Evolutionary conservation across 1,140 invertebrate species (phyloP).

Genomic region (Psilanteris sp.): DNA sequence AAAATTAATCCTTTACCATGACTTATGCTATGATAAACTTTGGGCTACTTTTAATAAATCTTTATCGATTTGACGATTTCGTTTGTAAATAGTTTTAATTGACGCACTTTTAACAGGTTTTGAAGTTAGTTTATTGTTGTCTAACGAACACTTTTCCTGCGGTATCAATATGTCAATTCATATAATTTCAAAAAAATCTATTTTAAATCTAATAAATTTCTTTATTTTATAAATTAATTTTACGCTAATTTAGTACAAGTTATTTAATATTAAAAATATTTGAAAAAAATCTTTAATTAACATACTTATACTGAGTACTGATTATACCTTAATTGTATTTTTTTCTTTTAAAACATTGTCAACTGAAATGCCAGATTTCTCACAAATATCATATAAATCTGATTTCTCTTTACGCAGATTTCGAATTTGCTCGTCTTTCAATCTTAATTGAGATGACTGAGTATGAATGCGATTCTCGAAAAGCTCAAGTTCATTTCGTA

Average conservation of each 20-base stretch:
- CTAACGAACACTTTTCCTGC: slow-evolving; percentile 21
- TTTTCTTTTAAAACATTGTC: slow-evolving; percentile 9
- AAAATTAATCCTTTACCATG: slow-evolving; percentile 32
- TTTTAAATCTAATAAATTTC: not conserved
- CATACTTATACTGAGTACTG: too few species aligned
- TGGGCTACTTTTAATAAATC: slow-evolving; percentile 27
- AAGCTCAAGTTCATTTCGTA: slow-evolving; percentile 6
- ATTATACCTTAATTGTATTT: slow-evolving; percentile 9
- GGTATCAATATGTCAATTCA: slow-evolving; percentile 29
- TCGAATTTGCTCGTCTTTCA: slow-evolving; percentile 28
- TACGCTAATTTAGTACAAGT: too few species aligned
- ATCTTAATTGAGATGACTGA: slow-evolving; percentile 5
- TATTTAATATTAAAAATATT: too few species aligned
- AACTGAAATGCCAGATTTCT: not conserved
- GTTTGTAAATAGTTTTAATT: slow-evolving; percentile 23
- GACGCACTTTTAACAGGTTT: slow-evolving; percentile 35
- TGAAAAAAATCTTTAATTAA: too few species aligned
- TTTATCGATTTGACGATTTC: slow-evolving; percentile 43
- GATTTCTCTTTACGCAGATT: slow-evolving; percentile 32
- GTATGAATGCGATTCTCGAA: slow-evolving; percentile 10
- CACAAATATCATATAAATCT: slow-evolving; percentile 8
- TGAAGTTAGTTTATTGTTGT: slow-evolving; percentile 12
- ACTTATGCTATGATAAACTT: slow-evolving; percentile 24
- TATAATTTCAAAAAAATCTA: slow-evolving; percentile 4
- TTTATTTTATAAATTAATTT: too few species aligned